Conservation (phyloP, 2,113 vertebrate genomes). For the Ranitomeya imitator region DNA sequence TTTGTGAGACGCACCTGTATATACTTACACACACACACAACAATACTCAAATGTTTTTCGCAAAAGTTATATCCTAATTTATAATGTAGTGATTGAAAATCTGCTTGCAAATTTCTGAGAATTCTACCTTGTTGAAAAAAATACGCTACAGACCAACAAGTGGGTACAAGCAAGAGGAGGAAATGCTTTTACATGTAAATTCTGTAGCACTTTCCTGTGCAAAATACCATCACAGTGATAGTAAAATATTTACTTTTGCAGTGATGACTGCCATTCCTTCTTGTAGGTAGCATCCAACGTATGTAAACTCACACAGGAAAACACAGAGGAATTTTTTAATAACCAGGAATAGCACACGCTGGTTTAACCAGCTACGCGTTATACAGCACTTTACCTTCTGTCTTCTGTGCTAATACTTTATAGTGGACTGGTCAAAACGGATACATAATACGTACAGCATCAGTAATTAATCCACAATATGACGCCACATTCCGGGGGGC, state of each 20-base stretch:
- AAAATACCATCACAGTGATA: background rate
- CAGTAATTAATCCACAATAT: too few relatives aligned
- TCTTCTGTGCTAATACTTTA: too few relatives aligned
- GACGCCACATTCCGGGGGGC: too few relatives aligned
- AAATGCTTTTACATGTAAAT: background rate
- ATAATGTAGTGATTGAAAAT: too few relatives aligned
- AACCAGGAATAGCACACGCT: background rate
- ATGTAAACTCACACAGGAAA: background rate
- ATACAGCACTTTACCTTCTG: too few relatives aligned
- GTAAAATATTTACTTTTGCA: constrained; percentile 39
- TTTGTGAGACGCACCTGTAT: too few relatives aligned
- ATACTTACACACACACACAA: too few relatives aligned
- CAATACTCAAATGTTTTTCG: too few relatives aligned
- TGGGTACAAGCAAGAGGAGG: background rate
- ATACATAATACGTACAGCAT: too few relatives aligned
- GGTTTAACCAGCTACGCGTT: background rate
- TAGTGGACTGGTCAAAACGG: too few relatives aligned
- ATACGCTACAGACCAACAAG: background rate
- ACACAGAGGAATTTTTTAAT: background rate
- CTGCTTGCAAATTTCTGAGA: too few relatives aligned
- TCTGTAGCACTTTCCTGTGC: background rate
- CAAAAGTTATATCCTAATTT: too few relatives aligned
- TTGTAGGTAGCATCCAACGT: background rate
- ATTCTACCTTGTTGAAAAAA: background rate
- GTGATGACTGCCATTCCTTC: background rate